Conservation (phyloP, 2,113 vertebrate genomes). For the Heliornis fulica region DNA sequence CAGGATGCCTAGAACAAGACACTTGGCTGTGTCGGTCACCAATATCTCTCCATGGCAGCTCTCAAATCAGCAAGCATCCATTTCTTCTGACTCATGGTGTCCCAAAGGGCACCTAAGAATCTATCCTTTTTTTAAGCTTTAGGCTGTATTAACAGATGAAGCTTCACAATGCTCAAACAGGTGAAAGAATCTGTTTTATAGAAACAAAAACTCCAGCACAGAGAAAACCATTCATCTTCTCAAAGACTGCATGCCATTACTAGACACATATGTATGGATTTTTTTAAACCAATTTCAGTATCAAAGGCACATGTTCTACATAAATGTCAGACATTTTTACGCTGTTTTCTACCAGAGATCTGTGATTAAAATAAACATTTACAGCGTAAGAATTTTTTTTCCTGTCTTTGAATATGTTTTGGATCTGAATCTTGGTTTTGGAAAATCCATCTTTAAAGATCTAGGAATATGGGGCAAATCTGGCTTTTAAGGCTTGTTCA, state of each 20-base stretch:
- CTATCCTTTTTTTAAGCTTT: background rate
- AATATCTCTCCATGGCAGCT: background rate
- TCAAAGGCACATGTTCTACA: background rate
- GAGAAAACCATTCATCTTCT: background rate
- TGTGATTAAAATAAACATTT: constrained; percentile 44
- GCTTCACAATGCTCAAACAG: background rate
- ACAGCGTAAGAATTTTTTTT: background rate
- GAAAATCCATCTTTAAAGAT: constrained; percentile 16
- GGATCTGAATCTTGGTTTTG: background rate
- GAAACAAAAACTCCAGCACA: background rate
- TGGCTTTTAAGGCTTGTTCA: background rate
- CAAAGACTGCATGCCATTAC: background rate
- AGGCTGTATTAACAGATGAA: background rate
- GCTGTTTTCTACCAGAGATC: constrained; percentile 2
- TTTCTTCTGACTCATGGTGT: background rate
- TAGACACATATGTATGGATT: background rate
- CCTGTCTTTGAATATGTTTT: background rate
- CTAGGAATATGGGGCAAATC: constrained; percentile 11
- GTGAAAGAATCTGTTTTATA: background rate
- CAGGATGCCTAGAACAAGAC: background rate
- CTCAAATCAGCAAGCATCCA: background rate
- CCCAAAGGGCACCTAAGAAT: background rate
- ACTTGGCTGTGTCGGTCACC: background rate
- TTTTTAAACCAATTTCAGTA: background rate
- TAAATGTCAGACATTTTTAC: constrained; percentile 37